Conservation (phyloP, 2,797 vertebrate species). For the Ceryle rudis region DNA sequence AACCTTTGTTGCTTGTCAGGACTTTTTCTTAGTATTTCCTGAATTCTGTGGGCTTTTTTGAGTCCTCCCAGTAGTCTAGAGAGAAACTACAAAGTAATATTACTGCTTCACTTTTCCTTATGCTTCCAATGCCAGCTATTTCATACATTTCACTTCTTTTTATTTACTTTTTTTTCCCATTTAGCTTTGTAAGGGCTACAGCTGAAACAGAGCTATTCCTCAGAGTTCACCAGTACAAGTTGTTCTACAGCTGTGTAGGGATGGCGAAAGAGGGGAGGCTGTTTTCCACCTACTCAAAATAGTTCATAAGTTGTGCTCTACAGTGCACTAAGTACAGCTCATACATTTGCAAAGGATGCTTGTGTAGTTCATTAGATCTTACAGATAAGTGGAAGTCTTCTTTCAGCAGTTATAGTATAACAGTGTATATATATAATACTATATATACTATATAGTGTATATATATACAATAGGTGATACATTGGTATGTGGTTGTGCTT, state of each 20-base stretch:
- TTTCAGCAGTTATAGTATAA: background rate
- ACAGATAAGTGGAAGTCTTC: background rate
- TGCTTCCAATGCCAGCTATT: background rate
- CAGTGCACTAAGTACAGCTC: background rate
- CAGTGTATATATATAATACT: no score
- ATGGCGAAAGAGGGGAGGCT: background rate
- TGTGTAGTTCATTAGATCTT: background rate
- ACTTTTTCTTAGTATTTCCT: background rate
- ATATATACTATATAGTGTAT: background rate
- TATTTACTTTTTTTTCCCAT: background rate
- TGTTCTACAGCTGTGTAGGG: conserved; percentile 40
- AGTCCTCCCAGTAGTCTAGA: background rate
- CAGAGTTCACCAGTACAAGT: conserved; percentile 7
- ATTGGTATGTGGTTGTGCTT: background rate
- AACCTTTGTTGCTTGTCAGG: background rate
- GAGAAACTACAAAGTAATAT: background rate
- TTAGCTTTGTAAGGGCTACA: background rate
- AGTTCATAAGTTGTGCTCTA: background rate
- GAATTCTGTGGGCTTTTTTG: rapidly evolving
- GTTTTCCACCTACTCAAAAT: conserved; percentile 3
- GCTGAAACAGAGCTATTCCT: background rate
- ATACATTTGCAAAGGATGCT: background rate
- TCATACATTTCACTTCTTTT: background rate
- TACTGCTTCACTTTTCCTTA: background rate
- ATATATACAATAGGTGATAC: background rate